Percentiles rank a stretch among this genome's conserved stretches.
Evolutionary conservation across 2,888 invertebrate genomes (phyloP).

Genomic region (Apoderus coryli): DNA sequence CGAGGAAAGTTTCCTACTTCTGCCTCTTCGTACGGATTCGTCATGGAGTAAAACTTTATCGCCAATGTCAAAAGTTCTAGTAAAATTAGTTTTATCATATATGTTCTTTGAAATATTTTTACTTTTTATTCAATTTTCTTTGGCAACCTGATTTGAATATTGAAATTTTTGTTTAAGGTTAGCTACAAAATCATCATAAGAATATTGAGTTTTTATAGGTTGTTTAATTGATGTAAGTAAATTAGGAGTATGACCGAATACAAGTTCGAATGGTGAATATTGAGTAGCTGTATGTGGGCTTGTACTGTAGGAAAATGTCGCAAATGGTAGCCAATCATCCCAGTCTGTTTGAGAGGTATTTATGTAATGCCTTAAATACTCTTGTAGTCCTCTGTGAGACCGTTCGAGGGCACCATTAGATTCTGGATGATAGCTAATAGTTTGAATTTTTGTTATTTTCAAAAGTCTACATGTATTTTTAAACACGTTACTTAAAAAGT

Average conservation of each 20-base stretch:
- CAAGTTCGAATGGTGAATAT: no score
- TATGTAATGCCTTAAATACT: constrained; percentile 7
- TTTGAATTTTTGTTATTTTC: constrained; percentile 5
- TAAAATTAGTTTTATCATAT: constrained; percentile 7
- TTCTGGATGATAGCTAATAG: constrained; percentile 8
- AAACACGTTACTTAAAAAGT: constrained; percentile 5
- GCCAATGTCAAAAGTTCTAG: constrained; percentile 5
- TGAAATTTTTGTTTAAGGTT: no score
- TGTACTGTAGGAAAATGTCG: constrained; percentile 5
- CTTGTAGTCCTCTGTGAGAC: constrained; percentile 5
- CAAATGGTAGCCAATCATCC: constrained; percentile 5
- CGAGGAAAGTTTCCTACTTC: constrained; percentile 5
- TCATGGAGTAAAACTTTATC: constrained; percentile 8
- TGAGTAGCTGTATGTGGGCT: constrained; percentile 3
- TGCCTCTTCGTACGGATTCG: constrained; percentile 7
- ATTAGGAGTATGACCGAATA: constrained; percentile 5
- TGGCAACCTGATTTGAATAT: no score
- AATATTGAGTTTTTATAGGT: no score
- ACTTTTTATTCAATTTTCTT: constrained; percentile 4
- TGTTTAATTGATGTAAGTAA: constrained; percentile 4
- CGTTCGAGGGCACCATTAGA: constrained; percentile 5
- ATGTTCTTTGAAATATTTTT: constrained; percentile 4
- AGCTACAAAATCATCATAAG: no score
- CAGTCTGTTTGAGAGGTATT: neutral
- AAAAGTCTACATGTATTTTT: constrained; percentile 6